Conservation (phyloP, 1,140 invertebrate species). For the Theocolax elegans region DNA sequence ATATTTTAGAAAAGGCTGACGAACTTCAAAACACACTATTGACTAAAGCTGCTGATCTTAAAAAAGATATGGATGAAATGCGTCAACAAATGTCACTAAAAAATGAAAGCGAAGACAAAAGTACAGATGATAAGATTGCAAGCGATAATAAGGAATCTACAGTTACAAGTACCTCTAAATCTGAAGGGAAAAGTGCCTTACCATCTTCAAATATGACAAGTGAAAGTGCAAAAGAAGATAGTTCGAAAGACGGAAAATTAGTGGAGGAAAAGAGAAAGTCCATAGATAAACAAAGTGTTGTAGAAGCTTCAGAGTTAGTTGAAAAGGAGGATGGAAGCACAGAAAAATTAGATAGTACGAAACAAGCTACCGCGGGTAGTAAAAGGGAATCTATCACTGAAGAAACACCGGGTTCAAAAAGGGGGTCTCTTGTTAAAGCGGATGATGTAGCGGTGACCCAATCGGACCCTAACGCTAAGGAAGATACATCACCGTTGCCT, state of each 20-base stretch:
- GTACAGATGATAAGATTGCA: conserved; percentile 43
- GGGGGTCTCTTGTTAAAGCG: conserved; percentile 41
- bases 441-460: too few relatives aligned
- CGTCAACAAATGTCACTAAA: conserved; percentile 59
- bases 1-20: conserved; percentile 54
- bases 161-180: not conserved
- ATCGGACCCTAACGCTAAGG: too few relatives aligned
- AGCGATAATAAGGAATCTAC: conserved; percentile 41
- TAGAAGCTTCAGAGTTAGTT: conserved; percentile 47
- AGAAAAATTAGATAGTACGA: not conserved
- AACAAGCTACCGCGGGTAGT: not conserved
- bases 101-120: conserved; percentile 57
- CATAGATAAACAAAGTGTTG: not conserved
- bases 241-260: conserved; percentile 14
- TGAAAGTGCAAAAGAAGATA: conserved; percentile 22
- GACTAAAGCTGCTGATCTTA: conserved; percentile 55
- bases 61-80: conserved; percentile 59
- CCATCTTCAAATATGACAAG: not conserved
- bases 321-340: not conserved
- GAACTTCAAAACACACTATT: conserved; percentile 52
- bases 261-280: conserved; percentile 25
- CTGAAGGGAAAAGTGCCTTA: not conserved
- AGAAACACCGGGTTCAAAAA: conserved; percentile 38
- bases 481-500: conserved; percentile 11
- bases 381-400: not conserved